phyloP scores from a whole-genome alignment of 2,113 vertebrate species.

The Erythrocercus mccallii region DNA sequence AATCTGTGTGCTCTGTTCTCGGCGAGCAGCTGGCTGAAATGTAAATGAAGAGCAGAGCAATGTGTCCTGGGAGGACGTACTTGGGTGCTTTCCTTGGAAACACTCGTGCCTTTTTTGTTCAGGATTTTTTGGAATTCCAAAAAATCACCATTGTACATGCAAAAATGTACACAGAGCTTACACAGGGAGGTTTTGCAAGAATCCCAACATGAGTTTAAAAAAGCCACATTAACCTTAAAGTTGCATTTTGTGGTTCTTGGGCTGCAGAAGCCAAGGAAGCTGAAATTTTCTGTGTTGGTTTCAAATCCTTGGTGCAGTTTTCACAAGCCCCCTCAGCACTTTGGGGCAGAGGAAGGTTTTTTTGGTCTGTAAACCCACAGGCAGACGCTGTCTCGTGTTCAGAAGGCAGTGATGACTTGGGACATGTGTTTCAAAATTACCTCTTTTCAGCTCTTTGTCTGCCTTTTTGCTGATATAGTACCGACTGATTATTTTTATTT shows the following conservation, averaged over 20 bases:
- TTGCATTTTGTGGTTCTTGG: fast-evolving
- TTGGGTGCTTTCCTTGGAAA: not conserved
- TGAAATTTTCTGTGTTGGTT: not conserved
- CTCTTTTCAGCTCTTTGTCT: not conserved
- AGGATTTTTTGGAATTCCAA: not conserved
- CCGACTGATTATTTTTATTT: not conserved
- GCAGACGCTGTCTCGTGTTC: not conserved
- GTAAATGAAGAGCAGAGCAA: not conserved
- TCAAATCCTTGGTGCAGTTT: not conserved
- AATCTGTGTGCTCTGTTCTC: not conserved
- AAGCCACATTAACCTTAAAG: not conserved
- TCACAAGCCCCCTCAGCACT: not conserved
- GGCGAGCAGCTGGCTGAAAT: not conserved
- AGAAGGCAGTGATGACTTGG: not conserved
- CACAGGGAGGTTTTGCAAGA: not conserved
- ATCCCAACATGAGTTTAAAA: not conserved
- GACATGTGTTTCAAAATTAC: not conserved
- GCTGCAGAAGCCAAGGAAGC: not conserved
- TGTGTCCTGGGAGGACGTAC: not conserved
- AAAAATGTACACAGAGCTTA: not conserved
- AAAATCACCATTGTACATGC: fast-evolving
- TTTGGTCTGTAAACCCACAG: no score
- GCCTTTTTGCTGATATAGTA: not conserved
- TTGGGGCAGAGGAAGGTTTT: not conserved
- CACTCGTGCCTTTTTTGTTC: fast-evolving